A percentile compares a stretch with the other conserved stretches of the same genome.
Conservation (phyloP, 1,140 invertebrate genomes). For the Cardiocondyla obscurior region DNA sequence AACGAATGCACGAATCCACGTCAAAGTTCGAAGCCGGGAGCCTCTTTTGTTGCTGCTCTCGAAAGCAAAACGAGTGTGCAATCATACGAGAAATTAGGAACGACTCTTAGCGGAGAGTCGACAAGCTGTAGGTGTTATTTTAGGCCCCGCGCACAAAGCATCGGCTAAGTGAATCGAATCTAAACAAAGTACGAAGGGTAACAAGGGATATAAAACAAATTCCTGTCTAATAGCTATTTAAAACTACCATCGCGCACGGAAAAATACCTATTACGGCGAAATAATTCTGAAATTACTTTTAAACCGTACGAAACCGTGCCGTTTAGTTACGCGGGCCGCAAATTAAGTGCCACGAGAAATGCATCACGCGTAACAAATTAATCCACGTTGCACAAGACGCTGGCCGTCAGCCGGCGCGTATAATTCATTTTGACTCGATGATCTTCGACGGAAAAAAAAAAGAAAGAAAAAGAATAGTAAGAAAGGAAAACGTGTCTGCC, state of each 20-base stretch:
- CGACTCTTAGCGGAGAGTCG: slow-evolving; percentile 44
- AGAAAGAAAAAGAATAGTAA: not conserved
- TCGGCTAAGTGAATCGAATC: slow-evolving; percentile 25
- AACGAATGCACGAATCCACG: not conserved
- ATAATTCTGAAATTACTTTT: no score
- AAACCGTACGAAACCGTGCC: no score
- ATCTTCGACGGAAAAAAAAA: not conserved
- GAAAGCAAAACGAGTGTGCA: slow-evolving; percentile 18
- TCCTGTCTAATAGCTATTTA: slow-evolving; percentile 1
- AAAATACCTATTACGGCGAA: not conserved
- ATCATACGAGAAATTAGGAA: slow-evolving; percentile 58
- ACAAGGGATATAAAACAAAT: slow-evolving; percentile 51
- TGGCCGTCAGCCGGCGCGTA: not conserved
- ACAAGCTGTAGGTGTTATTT: slow-evolving; percentile 69
- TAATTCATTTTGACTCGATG: not conserved
- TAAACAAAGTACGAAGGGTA: slow-evolving; percentile 30
- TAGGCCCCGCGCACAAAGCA: slow-evolving; percentile 66
- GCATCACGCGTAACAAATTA: no score
- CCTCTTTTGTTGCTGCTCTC: not conserved
- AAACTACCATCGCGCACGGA: not conserved
- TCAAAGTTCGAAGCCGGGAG: not conserved
- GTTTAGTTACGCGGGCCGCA: no score
- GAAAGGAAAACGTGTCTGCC: not conserved
- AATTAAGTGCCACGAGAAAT: no score
- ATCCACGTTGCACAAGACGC: no score